Conservation (phyloP, 2,113 vertebrate species). For the Arenaria interpres region DNA sequence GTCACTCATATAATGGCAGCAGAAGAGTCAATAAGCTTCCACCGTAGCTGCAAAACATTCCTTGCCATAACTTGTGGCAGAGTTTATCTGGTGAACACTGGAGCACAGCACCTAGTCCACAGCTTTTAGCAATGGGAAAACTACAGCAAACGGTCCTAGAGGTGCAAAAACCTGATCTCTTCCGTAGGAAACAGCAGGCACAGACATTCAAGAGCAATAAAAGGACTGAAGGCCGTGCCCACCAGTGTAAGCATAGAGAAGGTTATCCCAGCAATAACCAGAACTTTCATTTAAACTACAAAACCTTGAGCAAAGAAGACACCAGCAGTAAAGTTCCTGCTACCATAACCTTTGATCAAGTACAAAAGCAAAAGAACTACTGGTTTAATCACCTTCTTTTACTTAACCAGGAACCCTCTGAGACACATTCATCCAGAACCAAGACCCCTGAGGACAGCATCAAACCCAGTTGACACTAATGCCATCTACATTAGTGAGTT, state of each 20-base stretch:
- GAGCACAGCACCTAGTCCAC: background rate
- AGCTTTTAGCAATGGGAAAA: background rate
- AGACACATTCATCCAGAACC: background rate
- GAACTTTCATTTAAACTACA: background rate
- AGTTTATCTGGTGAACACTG: background rate
- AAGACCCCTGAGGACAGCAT: background rate
- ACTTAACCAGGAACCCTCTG: background rate
- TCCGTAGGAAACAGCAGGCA: background rate
- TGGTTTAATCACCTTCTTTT: background rate
- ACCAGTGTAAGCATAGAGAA: background rate
- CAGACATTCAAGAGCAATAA: background rate
- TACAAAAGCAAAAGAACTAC: background rate
- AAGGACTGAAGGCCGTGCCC: background rate
- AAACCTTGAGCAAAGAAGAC: background rate
- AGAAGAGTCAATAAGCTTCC: background rate
- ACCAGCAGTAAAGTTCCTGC: background rate
- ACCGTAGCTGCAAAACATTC: background rate
- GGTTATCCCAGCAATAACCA: background rate
- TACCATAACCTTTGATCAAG: background rate
- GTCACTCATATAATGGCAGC: background rate
- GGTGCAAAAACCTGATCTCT: background rate
- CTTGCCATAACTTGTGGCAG: background rate
- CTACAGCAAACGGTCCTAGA: fast-evolving
- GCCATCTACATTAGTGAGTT: background rate
- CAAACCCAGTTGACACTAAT: background rate